These are phyloP conservation scores for Protomyctophum bolini DNA, from an alignment of 2,113 vertebrate genomes.

Conservation along the genomic window DNA sequence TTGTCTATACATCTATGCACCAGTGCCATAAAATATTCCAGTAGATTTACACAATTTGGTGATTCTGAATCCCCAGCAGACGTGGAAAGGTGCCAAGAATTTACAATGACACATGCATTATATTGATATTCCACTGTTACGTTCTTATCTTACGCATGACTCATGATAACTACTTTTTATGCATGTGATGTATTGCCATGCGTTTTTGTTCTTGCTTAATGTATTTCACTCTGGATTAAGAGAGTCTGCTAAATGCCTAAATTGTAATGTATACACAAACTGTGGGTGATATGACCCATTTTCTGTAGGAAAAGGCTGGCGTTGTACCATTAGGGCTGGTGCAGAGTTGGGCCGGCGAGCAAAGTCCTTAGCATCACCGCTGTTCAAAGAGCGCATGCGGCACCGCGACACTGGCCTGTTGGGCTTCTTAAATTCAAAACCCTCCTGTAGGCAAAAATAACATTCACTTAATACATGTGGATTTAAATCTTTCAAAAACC, in stretches of 20 bases:
- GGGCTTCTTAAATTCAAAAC: conserved; percentile 96
- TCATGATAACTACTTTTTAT: too few relatives aligned
- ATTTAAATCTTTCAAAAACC: too few relatives aligned
- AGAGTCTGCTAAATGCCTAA: not conserved
- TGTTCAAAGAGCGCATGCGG: conserved; percentile 50
- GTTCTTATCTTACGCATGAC: too few relatives aligned
- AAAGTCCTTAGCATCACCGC: conserved; percentile 74
- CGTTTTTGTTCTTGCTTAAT: too few relatives aligned
- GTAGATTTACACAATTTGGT: not conserved
- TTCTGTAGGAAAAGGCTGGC: too few relatives aligned
- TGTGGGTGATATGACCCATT: too few relatives aligned
- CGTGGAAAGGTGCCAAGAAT: not conserved
- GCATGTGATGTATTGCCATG: too few relatives aligned
- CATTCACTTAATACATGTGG: not conserved
- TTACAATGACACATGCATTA: not conserved
- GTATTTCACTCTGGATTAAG: too few relatives aligned
- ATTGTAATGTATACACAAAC: not conserved
- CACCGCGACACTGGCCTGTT: conserved; percentile 81
- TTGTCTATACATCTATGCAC: too few relatives aligned
- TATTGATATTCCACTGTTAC: too few relatives aligned
- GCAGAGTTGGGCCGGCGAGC: conserved; percentile 82
- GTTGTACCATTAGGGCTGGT: conserved; percentile 79
- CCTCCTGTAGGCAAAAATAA: conserved; percentile 74
- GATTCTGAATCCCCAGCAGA: not conserved
- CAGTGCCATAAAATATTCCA: not conserved